Conservation (phyloP, 2,797 vertebrate species). For the Melanotaenia pygmaea region DNA sequence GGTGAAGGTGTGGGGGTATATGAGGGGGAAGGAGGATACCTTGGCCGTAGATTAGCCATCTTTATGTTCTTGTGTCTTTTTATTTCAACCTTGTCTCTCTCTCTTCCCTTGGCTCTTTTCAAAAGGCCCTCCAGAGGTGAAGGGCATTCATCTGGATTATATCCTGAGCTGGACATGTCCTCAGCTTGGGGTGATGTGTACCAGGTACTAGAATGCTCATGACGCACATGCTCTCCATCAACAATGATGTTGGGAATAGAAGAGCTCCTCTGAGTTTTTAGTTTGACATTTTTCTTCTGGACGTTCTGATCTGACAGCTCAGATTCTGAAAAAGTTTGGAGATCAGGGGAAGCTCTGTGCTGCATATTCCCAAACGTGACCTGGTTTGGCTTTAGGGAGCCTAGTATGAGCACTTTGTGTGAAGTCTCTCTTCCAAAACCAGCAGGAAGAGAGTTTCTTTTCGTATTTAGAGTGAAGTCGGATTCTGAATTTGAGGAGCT, state of each 20-base stretch:
- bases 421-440: slow-evolving; percentile 37
- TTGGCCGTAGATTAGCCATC: slow-evolving; percentile 1
- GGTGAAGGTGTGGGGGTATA: slow-evolving; percentile 55
- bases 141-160: background rate
- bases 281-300: slow-evolving; percentile 42
- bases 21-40: slow-evolving; percentile 37
- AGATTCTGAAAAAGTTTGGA: slow-evolving; percentile 64
- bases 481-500: slow-evolving; percentile 65
- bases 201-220: background rate
- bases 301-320: slow-evolving; percentile 50
- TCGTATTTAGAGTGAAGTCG: slow-evolving; percentile 39
- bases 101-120: slow-evolving; percentile 73
- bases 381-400: slow-evolving; percentile 65
- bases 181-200: background rate
- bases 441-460: slow-evolving; percentile 47
- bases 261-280: slow-evolving; percentile 68
- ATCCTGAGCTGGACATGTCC: background rate
- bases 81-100: slow-evolving; percentile 34
- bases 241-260: slow-evolving; percentile 66
- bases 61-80: slow-evolving; percentile 41
- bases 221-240: slow-evolving; percentile 9
- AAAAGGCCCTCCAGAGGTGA: slow-evolving; percentile 74
- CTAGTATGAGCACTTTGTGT: slow-evolving; percentile 69
- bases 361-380: slow-evolving; percentile 56
- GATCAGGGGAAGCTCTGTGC: slow-evolving; percentile 50